Evolutionary conservation across 2,113 vertebrate genomes (phyloP).

Genomic region (Rhabdomys dilectus): DNA sequence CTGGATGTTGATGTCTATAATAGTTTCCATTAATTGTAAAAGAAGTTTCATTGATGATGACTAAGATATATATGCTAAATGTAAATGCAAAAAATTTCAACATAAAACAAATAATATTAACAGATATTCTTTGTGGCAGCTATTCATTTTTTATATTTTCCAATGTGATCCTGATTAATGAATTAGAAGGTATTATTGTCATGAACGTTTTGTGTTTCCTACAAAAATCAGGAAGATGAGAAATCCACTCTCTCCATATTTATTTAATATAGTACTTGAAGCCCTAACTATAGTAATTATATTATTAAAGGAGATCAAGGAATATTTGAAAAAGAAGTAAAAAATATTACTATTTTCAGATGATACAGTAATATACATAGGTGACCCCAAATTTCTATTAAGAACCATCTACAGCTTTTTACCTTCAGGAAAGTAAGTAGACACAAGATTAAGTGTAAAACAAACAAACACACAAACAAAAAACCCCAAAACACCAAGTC

Average conservation of each 20-base stretch:
- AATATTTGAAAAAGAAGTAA: not conserved
- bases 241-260: not conserved
- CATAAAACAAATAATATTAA: not conserved
- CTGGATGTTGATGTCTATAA: not conserved
- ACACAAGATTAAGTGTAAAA: not conserved
- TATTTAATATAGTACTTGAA: not conserved
- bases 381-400: not conserved
- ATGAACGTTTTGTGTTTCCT: not conserved
- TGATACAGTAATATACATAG: not conserved
- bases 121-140: not conserved
- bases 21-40: not conserved
- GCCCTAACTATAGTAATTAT: not conserved
- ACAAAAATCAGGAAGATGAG: not conserved
- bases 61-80: not conserved
- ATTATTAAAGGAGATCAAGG: not conserved
- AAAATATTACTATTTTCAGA: not conserved
- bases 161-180: not conserved
- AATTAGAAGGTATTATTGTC: not conserved
- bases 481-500: too few relatives aligned
- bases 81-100: not conserved
- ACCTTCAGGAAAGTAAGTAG: not conserved
- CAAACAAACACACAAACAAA: too few relatives aligned
- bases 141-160: not conserved
- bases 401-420: not conserved
- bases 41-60: not conserved